phyloP scores from a whole-genome alignment of 2,888 invertebrate species.

The Platycheirus rosarum region DNA sequence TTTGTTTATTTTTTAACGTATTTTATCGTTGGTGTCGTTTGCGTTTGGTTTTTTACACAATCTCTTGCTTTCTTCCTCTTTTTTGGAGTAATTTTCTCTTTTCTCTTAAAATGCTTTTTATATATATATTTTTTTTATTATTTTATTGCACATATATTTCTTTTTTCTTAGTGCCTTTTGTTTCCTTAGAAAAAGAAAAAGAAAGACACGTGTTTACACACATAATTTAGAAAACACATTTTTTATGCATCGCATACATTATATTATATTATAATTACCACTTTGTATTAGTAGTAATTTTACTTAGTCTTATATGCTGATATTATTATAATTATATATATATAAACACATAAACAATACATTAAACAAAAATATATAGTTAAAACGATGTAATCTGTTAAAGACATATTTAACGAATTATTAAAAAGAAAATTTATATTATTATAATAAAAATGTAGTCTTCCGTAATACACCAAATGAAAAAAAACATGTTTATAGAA shows the following conservation, averaged over 20 bases:
- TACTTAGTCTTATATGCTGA: conserved; percentile 60
- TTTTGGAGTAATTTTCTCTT: conserved; percentile 46
- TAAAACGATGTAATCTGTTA: conserved; percentile 56
- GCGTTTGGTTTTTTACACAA: conserved; percentile 8
- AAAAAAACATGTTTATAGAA: too few species aligned
- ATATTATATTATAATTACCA: conserved; percentile 28
- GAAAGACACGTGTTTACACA: conserved; percentile 26
- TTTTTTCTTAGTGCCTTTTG: conserved; percentile 60
- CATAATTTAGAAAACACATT: conserved; percentile 15
- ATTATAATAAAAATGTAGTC: conserved; percentile 69
- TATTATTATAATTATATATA: conserved; percentile 28
- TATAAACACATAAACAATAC: conserved; percentile 27
- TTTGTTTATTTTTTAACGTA: conserved; percentile 26
- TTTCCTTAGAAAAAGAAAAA: conserved; percentile 36
- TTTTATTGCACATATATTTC: conserved; percentile 29
- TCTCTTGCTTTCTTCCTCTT: conserved; percentile 18
- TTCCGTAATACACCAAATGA: conserved; percentile 73
- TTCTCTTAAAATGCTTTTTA: conserved; percentile 40
- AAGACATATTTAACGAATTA: conserved; percentile 68
- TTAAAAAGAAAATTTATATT: conserved; percentile 64
- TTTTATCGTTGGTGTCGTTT: conserved; percentile 50
- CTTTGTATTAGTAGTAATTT: conserved; percentile 67
- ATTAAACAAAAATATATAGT: conserved; percentile 52
- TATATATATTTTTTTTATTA: conserved; percentile 1
- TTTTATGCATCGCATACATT: conserved; percentile 56